Percentiles rank a stretch among this genome's conserved stretches.
Evolutionary conservation across 2,113 vertebrate genomes (phyloP).

Genomic region (Forbesichthys papilliferus): DNA sequence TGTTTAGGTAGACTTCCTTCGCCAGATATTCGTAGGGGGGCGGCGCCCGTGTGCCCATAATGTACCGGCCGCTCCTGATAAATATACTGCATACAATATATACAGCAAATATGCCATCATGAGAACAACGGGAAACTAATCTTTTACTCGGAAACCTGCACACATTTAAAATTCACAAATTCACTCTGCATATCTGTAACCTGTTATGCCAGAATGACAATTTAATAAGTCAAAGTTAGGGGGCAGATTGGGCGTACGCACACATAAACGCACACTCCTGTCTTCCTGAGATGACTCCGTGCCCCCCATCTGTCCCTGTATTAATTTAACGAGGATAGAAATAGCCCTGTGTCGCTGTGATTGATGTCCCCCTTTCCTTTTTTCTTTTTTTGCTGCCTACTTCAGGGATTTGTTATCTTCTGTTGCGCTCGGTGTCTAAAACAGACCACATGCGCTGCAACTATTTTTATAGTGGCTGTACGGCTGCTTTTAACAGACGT

Average conservation of each 20-base stretch:
- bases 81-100: no score
- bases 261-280: background rate
- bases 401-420: conserved; percentile 53
- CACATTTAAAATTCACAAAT: no score
- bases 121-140: background rate
- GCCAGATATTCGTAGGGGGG: no score
- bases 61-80: no score
- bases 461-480: conserved; percentile 56
- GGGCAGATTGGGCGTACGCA: conserved; percentile 28
- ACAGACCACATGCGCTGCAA: conserved; percentile 27
- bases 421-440: conserved; percentile 36
- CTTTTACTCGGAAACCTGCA: no score
- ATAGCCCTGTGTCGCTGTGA: conserved; percentile 50
- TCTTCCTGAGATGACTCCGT: conserved; percentile 22
- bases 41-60: no score
- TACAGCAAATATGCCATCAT: conserved; percentile 2
- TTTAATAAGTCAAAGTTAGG: conserved; percentile 18
- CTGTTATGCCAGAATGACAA: conserved; percentile 17
- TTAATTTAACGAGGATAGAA: conserved; percentile 57
- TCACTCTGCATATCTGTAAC: background rate
- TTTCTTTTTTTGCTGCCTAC: conserved; percentile 25
- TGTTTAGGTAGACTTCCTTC: no score
- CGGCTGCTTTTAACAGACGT: conserved; percentile 36
- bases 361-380: conserved; percentile 45
- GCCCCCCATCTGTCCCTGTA: conserved; percentile 41